Evolutionary conservation across 2,113 vertebrate species (phyloP).

Genomic region (Elgaria multicarinata): DNA sequence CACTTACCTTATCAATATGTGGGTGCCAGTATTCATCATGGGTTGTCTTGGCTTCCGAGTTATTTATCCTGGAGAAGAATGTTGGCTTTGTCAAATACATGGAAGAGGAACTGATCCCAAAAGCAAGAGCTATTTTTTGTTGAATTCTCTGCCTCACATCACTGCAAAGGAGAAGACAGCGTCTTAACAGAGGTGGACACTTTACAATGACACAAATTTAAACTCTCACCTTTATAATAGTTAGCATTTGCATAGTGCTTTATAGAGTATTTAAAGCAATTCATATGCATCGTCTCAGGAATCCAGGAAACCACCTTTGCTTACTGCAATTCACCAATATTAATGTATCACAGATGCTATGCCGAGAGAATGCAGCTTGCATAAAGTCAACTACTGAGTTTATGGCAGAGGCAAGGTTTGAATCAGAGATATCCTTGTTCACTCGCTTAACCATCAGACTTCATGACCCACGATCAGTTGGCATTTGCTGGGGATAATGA

Average conservation of each 20-base stretch:
- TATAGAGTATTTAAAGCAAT: not conserved
- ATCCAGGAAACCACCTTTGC: not conserved
- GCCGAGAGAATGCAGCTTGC: too few relatives aligned
- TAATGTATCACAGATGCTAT: too few relatives aligned
- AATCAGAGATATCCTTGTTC: too few relatives aligned
- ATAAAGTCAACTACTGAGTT: too few relatives aligned
- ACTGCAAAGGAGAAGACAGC: conserved; percentile 64
- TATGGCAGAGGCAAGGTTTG: too few relatives aligned
- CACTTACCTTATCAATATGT: conserved; percentile 91
- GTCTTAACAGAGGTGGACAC: not conserved
- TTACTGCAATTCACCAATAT: not conserved
- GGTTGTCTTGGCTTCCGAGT: conserved; percentile 84
- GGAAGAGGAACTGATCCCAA: conserved; percentile 80
- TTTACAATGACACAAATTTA: not conserved
- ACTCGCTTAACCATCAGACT: too few relatives aligned
- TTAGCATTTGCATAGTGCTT: not conserved
- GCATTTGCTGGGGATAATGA: too few relatives aligned
- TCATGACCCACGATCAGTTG: too few relatives aligned
- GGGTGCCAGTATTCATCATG: conserved; percentile 98
- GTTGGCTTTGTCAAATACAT: conserved; percentile 96
- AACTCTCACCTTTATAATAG: not conserved
- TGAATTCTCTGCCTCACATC: conserved; percentile 87
- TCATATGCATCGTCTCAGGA: not conserved
- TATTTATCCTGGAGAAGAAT: conserved; percentile 97
- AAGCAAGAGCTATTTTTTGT: conserved; percentile 81